A percentile compares a stretch with the other conserved stretches of the same genome.
Evolutionary conservation across 1,140 invertebrate species (phyloP).

Genomic region (Ostrea edulis): DNA sequence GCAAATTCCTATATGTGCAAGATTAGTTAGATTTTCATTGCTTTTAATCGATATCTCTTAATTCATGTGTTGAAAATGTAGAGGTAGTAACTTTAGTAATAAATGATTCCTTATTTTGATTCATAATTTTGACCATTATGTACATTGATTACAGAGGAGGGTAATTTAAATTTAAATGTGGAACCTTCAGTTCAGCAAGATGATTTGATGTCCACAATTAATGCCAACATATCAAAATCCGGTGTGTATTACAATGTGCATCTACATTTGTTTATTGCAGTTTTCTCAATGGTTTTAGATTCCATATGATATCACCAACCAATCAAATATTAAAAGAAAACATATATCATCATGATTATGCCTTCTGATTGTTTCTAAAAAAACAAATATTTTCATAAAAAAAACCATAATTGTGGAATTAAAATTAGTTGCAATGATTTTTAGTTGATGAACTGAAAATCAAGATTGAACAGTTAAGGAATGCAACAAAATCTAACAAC

Average conservation of each 20-base stretch:
- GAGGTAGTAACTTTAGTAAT: not conserved
- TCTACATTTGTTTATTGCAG: not conserved
- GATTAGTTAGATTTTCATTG: too few species aligned
- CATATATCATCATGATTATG: too few species aligned
- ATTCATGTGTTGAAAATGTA: not conserved
- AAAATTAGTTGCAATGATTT: not conserved
- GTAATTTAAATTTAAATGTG: not conserved
- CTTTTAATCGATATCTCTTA: not conserved
- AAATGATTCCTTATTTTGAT: not conserved
- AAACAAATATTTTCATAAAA: not conserved
- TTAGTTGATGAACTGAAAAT: conserved; percentile 1
- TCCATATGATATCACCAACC: too few species aligned
- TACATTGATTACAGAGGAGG: not conserved
- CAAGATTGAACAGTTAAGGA: not conserved
- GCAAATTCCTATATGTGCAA: too few species aligned
- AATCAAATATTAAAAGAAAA: too few species aligned
- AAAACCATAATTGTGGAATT: not conserved
- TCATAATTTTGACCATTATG: not conserved
- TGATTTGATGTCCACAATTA: not conserved
- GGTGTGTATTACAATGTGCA: not conserved
- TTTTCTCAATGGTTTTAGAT: not conserved
- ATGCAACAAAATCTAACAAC: not conserved
- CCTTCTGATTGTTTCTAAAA: not conserved
- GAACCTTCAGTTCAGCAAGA: not conserved
- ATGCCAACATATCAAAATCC: not conserved